Conservation (phyloP, 1,140 invertebrate genomes). For the Hestina assimilis region DNA sequence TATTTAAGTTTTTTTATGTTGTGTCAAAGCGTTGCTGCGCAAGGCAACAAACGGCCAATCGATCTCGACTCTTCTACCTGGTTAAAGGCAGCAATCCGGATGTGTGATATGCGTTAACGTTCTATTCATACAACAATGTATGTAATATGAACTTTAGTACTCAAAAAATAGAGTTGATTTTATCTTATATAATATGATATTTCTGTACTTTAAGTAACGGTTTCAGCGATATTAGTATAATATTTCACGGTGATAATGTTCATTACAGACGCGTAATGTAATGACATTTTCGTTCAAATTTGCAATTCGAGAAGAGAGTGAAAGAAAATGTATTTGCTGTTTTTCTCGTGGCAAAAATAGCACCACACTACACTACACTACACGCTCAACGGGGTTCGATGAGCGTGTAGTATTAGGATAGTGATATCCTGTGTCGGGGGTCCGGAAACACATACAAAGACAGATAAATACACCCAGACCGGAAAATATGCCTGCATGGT, state of each 20-base stretch:
- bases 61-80: slow-evolving; percentile 36
- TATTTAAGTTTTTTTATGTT: not conserved
- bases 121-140: not conserved
- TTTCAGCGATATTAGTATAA: slow-evolving; percentile 53
- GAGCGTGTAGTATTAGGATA: too few species aligned
- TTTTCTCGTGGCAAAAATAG: too few species aligned
- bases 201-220: slow-evolving; percentile 38
- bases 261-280: slow-evolving; percentile 44
- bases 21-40: slow-evolving; percentile 14
- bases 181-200: not conserved
- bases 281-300: slow-evolving; percentile 42
- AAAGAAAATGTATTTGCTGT: too few species aligned
- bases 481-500: too few species aligned
- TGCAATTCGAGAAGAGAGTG: too few species aligned
- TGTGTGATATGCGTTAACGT: slow-evolving; percentile 34
- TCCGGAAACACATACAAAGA: too few species aligned
- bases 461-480: too few species aligned
- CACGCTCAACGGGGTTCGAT: too few species aligned
- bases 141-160: slow-evolving; percentile 1
- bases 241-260: slow-evolving; percentile 52
- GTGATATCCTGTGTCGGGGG: too few species aligned
- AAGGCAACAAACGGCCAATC: slow-evolving; percentile 37
- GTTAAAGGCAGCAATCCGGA: slow-evolving; percentile 28
- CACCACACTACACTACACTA: too few species aligned
- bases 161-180: slow-evolving; percentile 9